Conservation (phyloP, 2,888 invertebrate species). For the Drosophila conformis region DNA sequence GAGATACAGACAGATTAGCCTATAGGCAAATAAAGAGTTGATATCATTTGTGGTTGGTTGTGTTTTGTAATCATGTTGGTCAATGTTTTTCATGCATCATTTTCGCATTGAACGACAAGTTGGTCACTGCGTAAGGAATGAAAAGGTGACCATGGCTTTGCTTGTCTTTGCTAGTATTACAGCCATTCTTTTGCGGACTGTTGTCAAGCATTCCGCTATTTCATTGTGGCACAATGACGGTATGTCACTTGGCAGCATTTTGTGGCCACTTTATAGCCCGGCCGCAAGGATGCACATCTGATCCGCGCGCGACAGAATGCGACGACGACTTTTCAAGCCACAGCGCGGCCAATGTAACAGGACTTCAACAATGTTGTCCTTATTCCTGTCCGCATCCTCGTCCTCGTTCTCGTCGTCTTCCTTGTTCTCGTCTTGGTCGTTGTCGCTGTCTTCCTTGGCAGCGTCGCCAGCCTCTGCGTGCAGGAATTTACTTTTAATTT, state of each 20-base stretch:
- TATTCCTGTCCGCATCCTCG: background rate
- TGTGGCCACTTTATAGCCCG: slow-evolving; percentile 54
- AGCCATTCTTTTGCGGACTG: slow-evolving; percentile 8
- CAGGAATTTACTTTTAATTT: slow-evolving; percentile 73
- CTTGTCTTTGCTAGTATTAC: background rate
- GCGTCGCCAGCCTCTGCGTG: slow-evolving; percentile 31
- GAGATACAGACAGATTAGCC: background rate
- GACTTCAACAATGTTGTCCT: slow-evolving; percentile 39
- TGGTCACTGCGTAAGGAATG: background rate
- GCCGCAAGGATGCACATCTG: slow-evolving; percentile 40
- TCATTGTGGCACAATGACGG: slow-evolving; percentile 54
- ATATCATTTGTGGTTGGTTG: background rate
- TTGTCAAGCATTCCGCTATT: slow-evolving; percentile 23
- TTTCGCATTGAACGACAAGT: background rate
- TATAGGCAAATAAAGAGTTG: background rate
- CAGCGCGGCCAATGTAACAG: slow-evolving; percentile 15
- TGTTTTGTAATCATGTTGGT: background rate
- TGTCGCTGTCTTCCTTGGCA: slow-evolving; percentile 11
- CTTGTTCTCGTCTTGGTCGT: background rate
- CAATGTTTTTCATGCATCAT: background rate
- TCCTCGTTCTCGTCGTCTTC: background rate
- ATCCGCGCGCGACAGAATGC: slow-evolving; percentile 13
- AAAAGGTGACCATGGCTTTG: background rate
- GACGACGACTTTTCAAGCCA: slow-evolving; percentile 41
- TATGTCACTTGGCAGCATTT: slow-evolving; percentile 42